These are phyloP conservation scores for Aromia moschata DNA, from an alignment of 2,888 invertebrate genomes.

Conservation along the genomic window DNA sequence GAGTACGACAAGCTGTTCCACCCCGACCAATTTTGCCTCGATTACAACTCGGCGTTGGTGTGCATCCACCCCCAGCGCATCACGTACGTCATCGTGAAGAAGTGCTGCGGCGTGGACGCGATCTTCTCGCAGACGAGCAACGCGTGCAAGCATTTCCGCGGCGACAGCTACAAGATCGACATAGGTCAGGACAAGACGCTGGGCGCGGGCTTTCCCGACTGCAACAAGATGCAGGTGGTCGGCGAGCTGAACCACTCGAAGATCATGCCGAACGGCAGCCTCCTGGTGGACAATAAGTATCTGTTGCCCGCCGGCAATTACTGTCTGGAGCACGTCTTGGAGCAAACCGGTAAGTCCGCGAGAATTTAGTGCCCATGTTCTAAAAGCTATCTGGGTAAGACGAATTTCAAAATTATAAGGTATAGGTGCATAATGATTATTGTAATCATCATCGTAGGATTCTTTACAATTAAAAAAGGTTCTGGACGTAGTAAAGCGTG, in stretches of 20 bases:
- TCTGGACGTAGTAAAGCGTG: too few relatives aligned
- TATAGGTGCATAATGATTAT: too few relatives aligned
- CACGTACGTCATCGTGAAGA: conserved; percentile 63
- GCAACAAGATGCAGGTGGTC: conserved; percentile 67
- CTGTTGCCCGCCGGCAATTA: conserved; percentile 61
- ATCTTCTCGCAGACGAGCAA: conserved; percentile 69
- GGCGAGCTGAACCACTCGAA: conserved; percentile 67
- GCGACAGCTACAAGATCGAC: conserved; percentile 52
- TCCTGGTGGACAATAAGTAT: conserved; percentile 63
- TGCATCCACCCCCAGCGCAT: conserved; percentile 62
- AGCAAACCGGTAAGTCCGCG: conserved; percentile 58
- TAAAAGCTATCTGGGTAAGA: too few relatives aligned
- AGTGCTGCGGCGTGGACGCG: conserved; percentile 77
- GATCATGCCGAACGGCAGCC: conserved; percentile 67
- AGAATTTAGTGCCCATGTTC: too few relatives aligned
- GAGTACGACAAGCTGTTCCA: conserved; percentile 64
- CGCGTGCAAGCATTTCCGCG: conserved; percentile 62
- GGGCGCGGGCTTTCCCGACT: conserved; percentile 57
- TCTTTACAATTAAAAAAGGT: too few relatives aligned
- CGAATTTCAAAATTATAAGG: too few relatives aligned
- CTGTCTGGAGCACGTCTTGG: conserved; percentile 64
- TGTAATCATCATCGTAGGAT: too few relatives aligned
- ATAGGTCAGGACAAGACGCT: conserved; percentile 52
- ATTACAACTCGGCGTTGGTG: conserved; percentile 71
- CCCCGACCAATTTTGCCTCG: conserved; percentile 74